Conservation (phyloP, 2,113 vertebrate genomes). For the Antechinus flavipes region DNA sequence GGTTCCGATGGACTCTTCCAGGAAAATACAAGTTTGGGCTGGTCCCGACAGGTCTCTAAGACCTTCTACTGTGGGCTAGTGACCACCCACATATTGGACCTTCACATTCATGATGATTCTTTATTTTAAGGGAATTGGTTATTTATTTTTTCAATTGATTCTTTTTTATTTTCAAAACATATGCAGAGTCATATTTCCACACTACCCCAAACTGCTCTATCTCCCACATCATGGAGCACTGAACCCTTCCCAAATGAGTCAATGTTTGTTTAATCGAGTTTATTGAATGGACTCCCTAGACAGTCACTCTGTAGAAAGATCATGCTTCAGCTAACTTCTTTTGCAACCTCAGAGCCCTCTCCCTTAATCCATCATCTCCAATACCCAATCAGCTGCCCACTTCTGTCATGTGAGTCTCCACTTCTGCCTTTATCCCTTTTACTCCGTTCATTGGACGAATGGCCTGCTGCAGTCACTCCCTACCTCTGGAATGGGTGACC, state of each 20-base stretch:
- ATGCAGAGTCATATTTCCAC: neutral
- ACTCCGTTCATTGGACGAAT: neutral
- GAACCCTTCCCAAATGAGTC: neutral
- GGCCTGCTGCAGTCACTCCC: neutral
- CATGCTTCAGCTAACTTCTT: neutral
- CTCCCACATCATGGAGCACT: neutral
- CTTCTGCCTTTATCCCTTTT: neutral
- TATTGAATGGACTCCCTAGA: neutral
- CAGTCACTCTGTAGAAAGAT: neutral
- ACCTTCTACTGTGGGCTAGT: no score
- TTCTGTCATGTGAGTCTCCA: neutral
- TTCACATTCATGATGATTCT: no score
- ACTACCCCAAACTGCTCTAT: neutral
- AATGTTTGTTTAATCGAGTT: neutral
- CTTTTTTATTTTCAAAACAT: no score
- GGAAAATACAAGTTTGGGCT: no score
- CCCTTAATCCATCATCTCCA: neutral
- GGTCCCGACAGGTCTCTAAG: no score
- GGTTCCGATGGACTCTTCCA: no score
- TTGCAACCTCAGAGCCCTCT: neutral
- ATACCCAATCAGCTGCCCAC: neutral
- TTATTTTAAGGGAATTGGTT: no score
- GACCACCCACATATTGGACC: no score
- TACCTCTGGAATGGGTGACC: neutral
- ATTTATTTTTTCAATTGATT: no score